Percentiles rank a stretch among this genome's conserved stretches.
Evolutionary conservation across 2,888 invertebrate genomes (phyloP).

Genomic region (Amiota communis): DNA sequence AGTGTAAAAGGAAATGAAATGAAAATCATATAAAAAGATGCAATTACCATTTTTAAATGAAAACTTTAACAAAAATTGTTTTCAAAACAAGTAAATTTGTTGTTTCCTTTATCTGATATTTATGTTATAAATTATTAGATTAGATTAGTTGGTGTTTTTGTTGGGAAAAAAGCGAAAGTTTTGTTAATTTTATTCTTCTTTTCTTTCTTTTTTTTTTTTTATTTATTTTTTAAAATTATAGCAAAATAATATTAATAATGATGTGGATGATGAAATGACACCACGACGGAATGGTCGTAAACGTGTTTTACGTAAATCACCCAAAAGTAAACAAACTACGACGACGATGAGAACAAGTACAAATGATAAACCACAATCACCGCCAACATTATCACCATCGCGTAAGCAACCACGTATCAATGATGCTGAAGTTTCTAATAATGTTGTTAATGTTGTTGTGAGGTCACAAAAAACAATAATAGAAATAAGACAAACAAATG

Average conservation of each 20-base stretch:
- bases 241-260: conserved; percentile 48
- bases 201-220: conserved; percentile 24
- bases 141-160: conserved; percentile 21
- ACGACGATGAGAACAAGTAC: background rate
- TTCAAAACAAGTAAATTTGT: conserved; percentile 16
- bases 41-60: conserved; percentile 15
- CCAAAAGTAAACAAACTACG: conserved; percentile 19
- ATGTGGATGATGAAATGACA: conserved; percentile 50
- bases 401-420: conserved; percentile 58
- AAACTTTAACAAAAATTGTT: conserved; percentile 12
- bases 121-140: background rate
- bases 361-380: conserved; percentile 34
- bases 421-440: conserved; percentile 15
- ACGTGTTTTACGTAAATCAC: conserved; percentile 52
- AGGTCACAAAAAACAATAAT: background rate
- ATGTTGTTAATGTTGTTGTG: background rate
- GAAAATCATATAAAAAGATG: background rate
- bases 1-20: background rate
- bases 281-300: conserved; percentile 66
- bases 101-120: conserved; percentile 7
- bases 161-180: background rate
- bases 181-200: conserved; percentile 27
- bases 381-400: conserved; percentile 48
- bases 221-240: conserved; percentile 35
- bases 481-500: background rate